These are phyloP conservation scores for Anas bahamensis DNA, from an alignment of 2,797 vertebrate genomes.

Conservation along the genomic window DNA sequence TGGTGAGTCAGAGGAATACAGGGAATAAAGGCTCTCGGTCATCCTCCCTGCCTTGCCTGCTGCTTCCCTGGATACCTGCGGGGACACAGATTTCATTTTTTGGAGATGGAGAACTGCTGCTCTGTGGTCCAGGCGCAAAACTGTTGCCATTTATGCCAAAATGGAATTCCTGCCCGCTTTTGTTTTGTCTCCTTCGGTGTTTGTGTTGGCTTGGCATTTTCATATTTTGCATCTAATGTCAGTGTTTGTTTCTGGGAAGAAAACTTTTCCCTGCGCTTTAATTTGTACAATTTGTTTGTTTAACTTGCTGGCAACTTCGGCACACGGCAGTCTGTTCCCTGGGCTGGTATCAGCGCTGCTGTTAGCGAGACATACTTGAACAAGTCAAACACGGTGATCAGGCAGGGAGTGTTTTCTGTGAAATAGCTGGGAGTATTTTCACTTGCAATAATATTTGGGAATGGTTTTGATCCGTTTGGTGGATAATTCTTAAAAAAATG, in stretches of 20 bases:
- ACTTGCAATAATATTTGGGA: constrained; percentile 43
- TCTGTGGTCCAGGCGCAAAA: background rate
- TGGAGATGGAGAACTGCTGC: background rate
- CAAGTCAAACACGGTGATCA: background rate
- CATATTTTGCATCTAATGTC: constrained; percentile 52
- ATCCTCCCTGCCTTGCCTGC: background rate
- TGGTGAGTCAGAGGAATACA: background rate
- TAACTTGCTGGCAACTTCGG: constrained; percentile 51
- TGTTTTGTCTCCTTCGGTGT: constrained; percentile 61
- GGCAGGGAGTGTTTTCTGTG: constrained; percentile 17
- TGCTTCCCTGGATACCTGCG: background rate
- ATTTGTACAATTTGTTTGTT: constrained; percentile 69
- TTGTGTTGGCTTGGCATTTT: constrained; percentile 61
- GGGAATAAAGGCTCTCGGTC: background rate
- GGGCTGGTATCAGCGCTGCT: constrained; percentile 24
- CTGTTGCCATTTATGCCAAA: background rate
- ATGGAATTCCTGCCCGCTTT: constrained; percentile 51
- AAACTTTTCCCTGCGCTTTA: constrained; percentile 49
- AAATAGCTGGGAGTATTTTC: constrained; percentile 44
- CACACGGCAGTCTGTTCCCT: constrained; percentile 5
- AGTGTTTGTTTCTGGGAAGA: constrained; percentile 65
- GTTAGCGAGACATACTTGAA: constrained; percentile 1
- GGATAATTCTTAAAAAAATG: background rate
- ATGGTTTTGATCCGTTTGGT: constrained; percentile 16
- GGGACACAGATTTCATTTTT: background rate